Conservation (phyloP, 1,140 invertebrate genomes). For the Drosophila sp. region DNA sequence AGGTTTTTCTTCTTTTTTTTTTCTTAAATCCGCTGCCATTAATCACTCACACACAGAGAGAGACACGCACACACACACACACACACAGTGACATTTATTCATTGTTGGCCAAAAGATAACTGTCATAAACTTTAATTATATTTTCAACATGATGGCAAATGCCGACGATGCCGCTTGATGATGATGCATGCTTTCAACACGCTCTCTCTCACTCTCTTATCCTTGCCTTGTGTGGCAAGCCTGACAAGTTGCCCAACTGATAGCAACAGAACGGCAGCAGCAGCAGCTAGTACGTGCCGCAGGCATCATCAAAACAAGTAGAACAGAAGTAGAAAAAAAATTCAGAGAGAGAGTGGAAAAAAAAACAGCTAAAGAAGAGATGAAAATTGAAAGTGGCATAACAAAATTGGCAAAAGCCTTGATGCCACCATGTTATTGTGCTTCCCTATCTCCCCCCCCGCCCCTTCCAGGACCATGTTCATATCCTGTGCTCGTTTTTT, state of each 20-base stretch:
- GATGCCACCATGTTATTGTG: constrained; percentile 21
- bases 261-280: constrained; percentile 15
- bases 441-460: neutral
- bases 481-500: neutral
- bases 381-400: constrained; percentile 27
- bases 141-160: constrained; percentile 63
- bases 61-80: constrained; percentile 25
- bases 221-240: constrained; percentile 14
- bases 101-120: constrained; percentile 71
- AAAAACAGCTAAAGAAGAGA: constrained; percentile 31
- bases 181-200: constrained; percentile 40
- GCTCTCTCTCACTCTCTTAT: constrained; percentile 7
- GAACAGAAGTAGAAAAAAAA: constrained; percentile 19
- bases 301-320: constrained; percentile 38
- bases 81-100: constrained; percentile 51
- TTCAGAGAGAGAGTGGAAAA: constrained; percentile 14
- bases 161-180: constrained; percentile 33
- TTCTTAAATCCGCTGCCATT: constrained; percentile 47
- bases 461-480: neutral
- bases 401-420: constrained; percentile 24
- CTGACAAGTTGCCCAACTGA: constrained; percentile 39
- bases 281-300: constrained; percentile 56
- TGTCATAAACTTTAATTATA: constrained; percentile 82
- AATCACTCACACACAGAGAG: constrained; percentile 46
- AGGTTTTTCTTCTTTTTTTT: constrained; percentile 10